phyloP scores from a whole-genome alignment of 1,140 invertebrate species.

The Drosophila cardini region DNA sequence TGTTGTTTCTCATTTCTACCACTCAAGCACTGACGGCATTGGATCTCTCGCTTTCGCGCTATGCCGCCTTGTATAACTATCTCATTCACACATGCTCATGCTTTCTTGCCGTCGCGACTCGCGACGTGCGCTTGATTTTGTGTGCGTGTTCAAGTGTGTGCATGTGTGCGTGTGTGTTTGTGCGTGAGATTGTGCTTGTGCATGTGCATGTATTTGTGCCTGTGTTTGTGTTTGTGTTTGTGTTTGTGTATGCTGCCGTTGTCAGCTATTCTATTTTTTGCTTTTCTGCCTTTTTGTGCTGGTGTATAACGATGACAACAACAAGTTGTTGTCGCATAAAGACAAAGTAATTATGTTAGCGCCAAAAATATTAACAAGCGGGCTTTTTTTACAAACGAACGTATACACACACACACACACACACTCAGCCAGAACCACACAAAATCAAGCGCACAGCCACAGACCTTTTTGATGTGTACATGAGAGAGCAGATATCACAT shows the following conservation, averaged over 20 bases:
- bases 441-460: too few relatives aligned
- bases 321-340: constrained; percentile 33
- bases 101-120: constrained; percentile 19
- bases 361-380: constrained; percentile 60
- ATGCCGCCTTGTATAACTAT: constrained; percentile 3
- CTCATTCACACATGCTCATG: constrained; percentile 9
- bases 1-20: constrained; percentile 37
- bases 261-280: constrained; percentile 4
- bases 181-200: background rate
- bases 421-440: background rate
- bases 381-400: background rate
- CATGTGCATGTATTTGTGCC: background rate
- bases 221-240: background rate
- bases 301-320: constrained; percentile 48
- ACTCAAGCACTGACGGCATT: constrained; percentile 47
- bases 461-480: background rate
- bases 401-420: background rate
- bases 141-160: background rate
- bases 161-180: constrained; percentile 1
- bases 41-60: constrained; percentile 36
- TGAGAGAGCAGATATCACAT: background rate
- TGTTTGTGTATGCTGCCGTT: constrained; percentile 1
- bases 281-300: constrained; percentile 15
- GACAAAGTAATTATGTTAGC: constrained; percentile 59
- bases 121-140: constrained; percentile 1